These are phyloP conservation scores for Elmis aenea DNA, from an alignment of 2,888 invertebrate species.

Conservation along the genomic window DNA sequence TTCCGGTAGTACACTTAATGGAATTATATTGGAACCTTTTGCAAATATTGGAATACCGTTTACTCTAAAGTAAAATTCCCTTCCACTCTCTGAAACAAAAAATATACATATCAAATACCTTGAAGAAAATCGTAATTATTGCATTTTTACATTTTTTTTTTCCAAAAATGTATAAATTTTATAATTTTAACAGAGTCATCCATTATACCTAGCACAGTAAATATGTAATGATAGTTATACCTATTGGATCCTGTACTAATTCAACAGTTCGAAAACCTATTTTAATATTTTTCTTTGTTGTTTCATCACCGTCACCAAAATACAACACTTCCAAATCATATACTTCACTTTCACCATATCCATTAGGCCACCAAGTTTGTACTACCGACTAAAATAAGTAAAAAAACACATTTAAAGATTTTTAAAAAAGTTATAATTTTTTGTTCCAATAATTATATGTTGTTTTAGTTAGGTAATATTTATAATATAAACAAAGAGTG, in stretches of 20 bases:
- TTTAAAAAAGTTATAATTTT: too few relatives aligned
- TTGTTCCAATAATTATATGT: too few relatives aligned
- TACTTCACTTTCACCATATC: slow-evolving; percentile 73
- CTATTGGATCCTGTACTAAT: slow-evolving; percentile 67
- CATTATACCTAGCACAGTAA: too few relatives aligned
- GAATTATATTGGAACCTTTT: slow-evolving; percentile 94
- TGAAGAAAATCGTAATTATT: too few relatives aligned
- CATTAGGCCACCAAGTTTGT: slow-evolving; percentile 92
- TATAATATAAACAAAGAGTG: too few relatives aligned
- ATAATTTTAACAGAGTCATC: too few relatives aligned
- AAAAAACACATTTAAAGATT: too few relatives aligned
- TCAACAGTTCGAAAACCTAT: slow-evolving; percentile 86
- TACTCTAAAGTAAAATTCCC: slow-evolving; percentile 81
- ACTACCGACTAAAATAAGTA: slow-evolving; percentile 51
- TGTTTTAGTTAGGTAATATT: too few relatives aligned
- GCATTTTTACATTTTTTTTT: too few relatives aligned
- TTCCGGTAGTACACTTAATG: slow-evolving; percentile 80
- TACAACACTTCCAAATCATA: slow-evolving; percentile 62
- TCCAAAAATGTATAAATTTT: too few relatives aligned
- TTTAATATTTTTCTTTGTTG: slow-evolving; percentile 51
- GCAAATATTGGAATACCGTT: slow-evolving; percentile 81
- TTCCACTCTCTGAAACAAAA: slow-evolving; percentile 48
- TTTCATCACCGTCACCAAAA: slow-evolving; percentile 39
- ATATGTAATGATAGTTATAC: too few relatives aligned
- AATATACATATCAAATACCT: background rate